These are phyloP conservation scores for Benthosema pterotum DNA, from an alignment of 2,797 vertebrate species.

Conservation along the genomic window DNA sequence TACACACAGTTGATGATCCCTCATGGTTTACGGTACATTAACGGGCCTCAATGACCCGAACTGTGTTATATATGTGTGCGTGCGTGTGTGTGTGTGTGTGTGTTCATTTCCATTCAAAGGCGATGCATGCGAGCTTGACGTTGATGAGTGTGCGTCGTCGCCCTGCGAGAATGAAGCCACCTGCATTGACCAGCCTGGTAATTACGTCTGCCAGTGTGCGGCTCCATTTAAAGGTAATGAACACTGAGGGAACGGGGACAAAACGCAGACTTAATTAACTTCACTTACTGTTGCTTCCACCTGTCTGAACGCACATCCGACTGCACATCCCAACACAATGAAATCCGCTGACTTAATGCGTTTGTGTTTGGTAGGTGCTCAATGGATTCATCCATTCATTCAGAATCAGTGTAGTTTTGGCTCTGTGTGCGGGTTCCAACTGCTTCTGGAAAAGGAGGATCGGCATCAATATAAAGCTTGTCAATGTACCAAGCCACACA, in stretches of 20 bases:
- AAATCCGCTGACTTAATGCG: constrained; percentile 71
- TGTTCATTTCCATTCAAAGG: constrained; percentile 69
- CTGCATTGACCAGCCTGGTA: constrained; percentile 87
- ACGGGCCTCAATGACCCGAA: constrained; percentile 29
- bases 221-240: constrained; percentile 93
- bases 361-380: constrained; percentile 28
- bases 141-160: constrained; percentile 82
- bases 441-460: no score
- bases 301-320: constrained; percentile 81
- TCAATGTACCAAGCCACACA: no score
- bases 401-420: no score
- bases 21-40: constrained; percentile 40
- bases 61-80: constrained; percentile 10
- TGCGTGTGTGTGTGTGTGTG: constrained; percentile 43
- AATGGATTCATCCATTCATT: no score
- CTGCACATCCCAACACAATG: constrained; percentile 67
- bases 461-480: no score
- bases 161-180: constrained; percentile 85
- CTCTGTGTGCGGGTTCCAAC: no score
- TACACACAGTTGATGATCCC: constrained; percentile 16
- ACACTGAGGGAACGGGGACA: constrained; percentile 77
- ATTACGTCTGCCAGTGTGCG: constrained; percentile 89
- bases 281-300: constrained; percentile 83
- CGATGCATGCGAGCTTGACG: constrained; percentile 79
- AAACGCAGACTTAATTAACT: constrained; percentile 88